Conservation (phyloP, 2,113 vertebrate species). For the Calidris pugnax region DNA sequence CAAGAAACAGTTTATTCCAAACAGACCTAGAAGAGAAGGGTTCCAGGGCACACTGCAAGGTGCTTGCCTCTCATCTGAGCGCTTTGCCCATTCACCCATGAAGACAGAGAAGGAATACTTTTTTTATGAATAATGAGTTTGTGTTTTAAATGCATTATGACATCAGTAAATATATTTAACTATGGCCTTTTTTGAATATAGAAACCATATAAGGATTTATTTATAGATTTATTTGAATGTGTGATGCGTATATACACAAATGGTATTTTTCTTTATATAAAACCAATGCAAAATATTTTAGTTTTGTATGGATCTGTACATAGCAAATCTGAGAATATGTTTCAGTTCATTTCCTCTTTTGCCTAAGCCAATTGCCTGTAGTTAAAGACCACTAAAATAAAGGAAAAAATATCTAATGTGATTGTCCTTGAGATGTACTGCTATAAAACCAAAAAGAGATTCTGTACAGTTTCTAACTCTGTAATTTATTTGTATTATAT, state of each 20-base stretch:
- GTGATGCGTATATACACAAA: background rate
- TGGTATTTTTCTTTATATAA: background rate
- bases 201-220: background rate
- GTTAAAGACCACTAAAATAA: conserved; percentile 18
- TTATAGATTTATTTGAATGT: background rate
- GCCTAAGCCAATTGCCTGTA: conserved; percentile 6
- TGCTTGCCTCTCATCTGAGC: background rate
- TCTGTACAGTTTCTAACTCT: background rate
- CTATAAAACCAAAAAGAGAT: background rate
- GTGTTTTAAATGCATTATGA: background rate
- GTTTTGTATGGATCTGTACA: background rate
- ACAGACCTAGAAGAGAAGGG: rapidly evolving
- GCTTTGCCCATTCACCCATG: background rate
- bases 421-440: conserved; percentile 17
- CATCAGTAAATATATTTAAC: background rate
- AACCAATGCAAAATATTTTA: background rate
- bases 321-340: background rate
- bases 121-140: background rate
- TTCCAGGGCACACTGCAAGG: background rate
- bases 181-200: background rate
- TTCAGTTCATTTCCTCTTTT: conserved; percentile 25
- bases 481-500: background rate
- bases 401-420: background rate
- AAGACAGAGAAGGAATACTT: background rate
- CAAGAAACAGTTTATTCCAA: background rate